Evolutionary conservation across 2,113 vertebrate species (phyloP).

Genomic region (Phylloscopus trochilus): DNA sequence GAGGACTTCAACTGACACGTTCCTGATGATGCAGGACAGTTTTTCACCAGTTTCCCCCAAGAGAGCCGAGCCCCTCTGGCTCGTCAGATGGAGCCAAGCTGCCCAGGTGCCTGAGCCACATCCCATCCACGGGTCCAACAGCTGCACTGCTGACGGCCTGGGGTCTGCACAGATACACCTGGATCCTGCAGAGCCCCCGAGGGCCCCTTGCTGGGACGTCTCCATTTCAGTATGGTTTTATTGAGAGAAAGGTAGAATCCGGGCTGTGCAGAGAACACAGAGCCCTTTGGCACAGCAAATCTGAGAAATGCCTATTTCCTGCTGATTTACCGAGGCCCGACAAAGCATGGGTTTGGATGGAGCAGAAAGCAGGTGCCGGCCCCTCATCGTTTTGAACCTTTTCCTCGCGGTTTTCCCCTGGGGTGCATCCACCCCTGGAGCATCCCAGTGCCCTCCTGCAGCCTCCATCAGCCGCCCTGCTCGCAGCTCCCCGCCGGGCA

Average conservation of each 20-base stretch:
- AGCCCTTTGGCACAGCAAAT: background rate
- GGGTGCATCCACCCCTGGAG: background rate
- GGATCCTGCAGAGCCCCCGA: background rate
- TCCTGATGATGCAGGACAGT: conserved; percentile 10
- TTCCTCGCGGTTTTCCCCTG: background rate
- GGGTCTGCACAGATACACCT: background rate
- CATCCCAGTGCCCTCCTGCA: background rate
- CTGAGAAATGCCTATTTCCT: background rate
- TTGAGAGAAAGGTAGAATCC: background rate
- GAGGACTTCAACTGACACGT: conserved; percentile 10
- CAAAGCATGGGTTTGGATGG: background rate
- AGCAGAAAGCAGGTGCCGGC: background rate
- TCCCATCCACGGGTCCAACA: fast-evolving
- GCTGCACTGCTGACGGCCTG: background rate
- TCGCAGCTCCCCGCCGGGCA: background rate
- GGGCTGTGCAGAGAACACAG: background rate
- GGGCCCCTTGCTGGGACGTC: background rate
- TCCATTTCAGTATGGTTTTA: background rate
- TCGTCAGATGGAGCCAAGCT: background rate
- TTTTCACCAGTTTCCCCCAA: background rate
- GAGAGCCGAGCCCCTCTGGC: background rate
- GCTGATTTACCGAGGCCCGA: background rate
- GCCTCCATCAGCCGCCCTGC: background rate
- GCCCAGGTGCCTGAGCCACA: background rate
- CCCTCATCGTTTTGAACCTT: background rate